These are phyloP conservation scores for Hippoglossus hippoglossus DNA, from an alignment of 2,797 vertebrate species.

Conservation along the genomic window DNA sequence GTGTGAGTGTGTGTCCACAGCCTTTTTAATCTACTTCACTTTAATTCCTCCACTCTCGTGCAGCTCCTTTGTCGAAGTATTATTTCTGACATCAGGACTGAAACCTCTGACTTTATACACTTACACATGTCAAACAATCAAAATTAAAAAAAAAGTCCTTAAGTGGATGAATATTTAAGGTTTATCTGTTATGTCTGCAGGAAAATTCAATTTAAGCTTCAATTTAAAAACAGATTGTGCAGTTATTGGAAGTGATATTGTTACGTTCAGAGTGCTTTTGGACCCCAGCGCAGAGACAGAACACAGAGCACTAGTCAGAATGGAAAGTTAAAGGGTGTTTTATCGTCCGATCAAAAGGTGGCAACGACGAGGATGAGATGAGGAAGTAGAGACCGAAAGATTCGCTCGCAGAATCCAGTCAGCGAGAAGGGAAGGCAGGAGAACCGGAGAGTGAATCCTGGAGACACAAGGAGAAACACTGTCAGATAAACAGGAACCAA, in stretches of 20 bases:
- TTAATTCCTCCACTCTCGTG: constrained; percentile 26
- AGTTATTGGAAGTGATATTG: neutral
- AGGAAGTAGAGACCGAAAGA: no score
- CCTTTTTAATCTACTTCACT: constrained; percentile 37
- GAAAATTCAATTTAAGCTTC: constrained; percentile 5
- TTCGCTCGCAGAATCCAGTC: no score
- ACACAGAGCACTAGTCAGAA: no score
- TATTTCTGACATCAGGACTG: constrained; percentile 9
- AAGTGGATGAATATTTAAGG: constrained; percentile 3
- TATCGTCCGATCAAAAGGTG: no score
- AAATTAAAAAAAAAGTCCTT: neutral
- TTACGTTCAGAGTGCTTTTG: no score
- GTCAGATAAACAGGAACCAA: no score
- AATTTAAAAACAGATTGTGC: neutral
- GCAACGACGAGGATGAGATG: no score
- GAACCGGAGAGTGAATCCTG: no score
- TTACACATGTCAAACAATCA: neutral
- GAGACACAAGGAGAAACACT: no score
- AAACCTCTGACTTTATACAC: constrained; percentile 15
- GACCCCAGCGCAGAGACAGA: no score
- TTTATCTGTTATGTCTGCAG: neutral
- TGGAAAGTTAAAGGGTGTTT: no score
- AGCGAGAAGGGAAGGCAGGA: no score
- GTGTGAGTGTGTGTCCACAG: constrained; percentile 18
- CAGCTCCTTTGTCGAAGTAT: constrained; percentile 25